Conservation (phyloP, 1,140 invertebrate species). For the Apis mellifera region Amel_HAv3.1 CM009942.2:3102001-3102500, state of each 20-base stretch:
- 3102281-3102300: not conserved
- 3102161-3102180: no score
- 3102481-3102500: not conserved
- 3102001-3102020: no score
- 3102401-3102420: conserved; percentile 1
- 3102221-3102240: no score
- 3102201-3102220: not conserved
- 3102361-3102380: not conserved
- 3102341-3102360: not conserved
- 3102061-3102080: no score
- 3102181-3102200: no score
- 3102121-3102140: no score
- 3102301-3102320: not conserved
- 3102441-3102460: not conserved
- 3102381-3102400: not conserved
- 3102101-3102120: no score
- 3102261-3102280: not conserved
- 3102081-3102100: no score
- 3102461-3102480: not conserved
- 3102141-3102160: no score
- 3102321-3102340: not conserved
- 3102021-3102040: no score
- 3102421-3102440: not conserved
- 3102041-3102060: no score
- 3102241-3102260: no score